These are phyloP conservation scores for Nomada ruficornis DNA, from an alignment of 2,888 invertebrate genomes.

Conservation along the genomic window DNA sequence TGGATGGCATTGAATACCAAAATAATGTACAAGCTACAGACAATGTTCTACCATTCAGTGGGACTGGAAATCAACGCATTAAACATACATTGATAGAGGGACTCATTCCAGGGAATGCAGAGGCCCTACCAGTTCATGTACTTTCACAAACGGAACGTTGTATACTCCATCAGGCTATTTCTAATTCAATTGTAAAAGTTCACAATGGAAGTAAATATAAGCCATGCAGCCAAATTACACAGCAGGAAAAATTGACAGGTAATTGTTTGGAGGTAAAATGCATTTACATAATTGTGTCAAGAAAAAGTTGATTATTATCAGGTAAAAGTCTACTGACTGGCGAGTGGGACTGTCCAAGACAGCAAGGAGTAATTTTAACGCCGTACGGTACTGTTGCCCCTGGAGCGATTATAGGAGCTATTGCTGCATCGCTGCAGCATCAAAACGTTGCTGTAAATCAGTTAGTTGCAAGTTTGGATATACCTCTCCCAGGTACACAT, in stretches of 20 bases:
- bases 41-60: constrained; percentile 74
- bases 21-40: constrained; percentile 58
- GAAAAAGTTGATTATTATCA: constrained; percentile 26
- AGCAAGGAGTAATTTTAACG: constrained; percentile 88
- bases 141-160: constrained; percentile 76
- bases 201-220: constrained; percentile 51
- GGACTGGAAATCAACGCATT: constrained; percentile 72
- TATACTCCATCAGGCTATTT: constrained; percentile 76
- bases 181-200: constrained; percentile 75
- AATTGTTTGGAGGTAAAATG: constrained; percentile 17
- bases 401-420: constrained; percentile 87
- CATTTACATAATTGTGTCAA: background rate
- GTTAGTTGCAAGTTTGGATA: constrained; percentile 25
- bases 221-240: constrained; percentile 64
- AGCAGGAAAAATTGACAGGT: constrained; percentile 72
- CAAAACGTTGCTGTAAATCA: constrained; percentile 83
- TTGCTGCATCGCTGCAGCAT: constrained; percentile 87
- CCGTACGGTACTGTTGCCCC: constrained; percentile 87
- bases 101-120: constrained; percentile 74
- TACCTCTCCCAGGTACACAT: constrained; percentile 22
- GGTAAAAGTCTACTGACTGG: constrained; percentile 70
- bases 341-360: constrained; percentile 87
- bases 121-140: constrained; percentile 69
- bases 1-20: constrained; percentile 76
- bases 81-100: constrained; percentile 76